Conservation (phyloP, 2,113 vertebrate species). For the Acanthochromis polyacanthus region DNA sequence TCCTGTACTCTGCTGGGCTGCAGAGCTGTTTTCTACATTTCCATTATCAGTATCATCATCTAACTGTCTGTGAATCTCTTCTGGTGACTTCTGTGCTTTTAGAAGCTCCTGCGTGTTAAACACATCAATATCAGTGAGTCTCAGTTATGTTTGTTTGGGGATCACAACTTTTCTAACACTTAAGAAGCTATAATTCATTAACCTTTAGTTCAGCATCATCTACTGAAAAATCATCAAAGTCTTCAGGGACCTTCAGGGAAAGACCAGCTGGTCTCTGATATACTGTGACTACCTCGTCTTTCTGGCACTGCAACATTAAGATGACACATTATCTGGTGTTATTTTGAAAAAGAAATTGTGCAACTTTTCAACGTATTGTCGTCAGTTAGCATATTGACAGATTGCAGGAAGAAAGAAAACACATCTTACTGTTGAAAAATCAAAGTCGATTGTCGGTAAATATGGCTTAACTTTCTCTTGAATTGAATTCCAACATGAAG, state of each 20-base stretch:
- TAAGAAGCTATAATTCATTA: not conserved
- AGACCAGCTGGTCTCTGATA: constrained; percentile 83
- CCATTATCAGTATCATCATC: constrained; percentile 12
- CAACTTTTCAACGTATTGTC: not conserved
- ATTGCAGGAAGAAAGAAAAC: not conserved
- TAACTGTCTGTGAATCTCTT: not conserved
- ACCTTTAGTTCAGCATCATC: constrained; percentile 77
- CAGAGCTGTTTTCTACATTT: not conserved
- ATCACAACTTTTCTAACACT: not conserved
- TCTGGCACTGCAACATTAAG: constrained; percentile 79
- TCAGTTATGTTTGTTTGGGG: not conserved
- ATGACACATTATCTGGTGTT: not conserved
- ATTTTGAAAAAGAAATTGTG: not conserved
- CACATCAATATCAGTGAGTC: not conserved
- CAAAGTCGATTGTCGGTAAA: constrained; percentile 84
- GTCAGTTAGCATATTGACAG: not conserved
- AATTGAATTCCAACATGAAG: constrained; percentile 76
- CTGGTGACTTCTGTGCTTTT: constrained; percentile 13
- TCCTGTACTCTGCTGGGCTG: not conserved
- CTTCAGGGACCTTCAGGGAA: constrained; percentile 72
- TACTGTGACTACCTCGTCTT: constrained; percentile 80
- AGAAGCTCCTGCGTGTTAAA: constrained; percentile 32
- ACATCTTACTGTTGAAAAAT: constrained; percentile 71
- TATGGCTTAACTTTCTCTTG: constrained; percentile 80
- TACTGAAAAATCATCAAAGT: constrained; percentile 47